Evolutionary conservation across 2,888 invertebrate genomes (phyloP).

Genomic region (Pyrgus malvae): DNA sequence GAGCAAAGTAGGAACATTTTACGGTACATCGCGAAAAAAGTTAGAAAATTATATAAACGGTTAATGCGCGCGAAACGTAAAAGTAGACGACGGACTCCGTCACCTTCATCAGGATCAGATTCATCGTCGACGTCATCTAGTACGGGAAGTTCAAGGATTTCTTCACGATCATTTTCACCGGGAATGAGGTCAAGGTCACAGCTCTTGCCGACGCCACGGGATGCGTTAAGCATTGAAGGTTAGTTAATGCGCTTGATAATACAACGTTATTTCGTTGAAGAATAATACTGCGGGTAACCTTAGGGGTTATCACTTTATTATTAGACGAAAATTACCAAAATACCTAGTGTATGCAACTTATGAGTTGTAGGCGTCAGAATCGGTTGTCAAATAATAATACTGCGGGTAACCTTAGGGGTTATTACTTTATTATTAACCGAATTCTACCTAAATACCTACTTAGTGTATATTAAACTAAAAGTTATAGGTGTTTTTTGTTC

Average conservation of each 20-base stretch:
- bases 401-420: slow-evolving; percentile 1
- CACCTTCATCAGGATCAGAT: background rate
- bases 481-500: background rate
- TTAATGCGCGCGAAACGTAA: slow-evolving; percentile 3
- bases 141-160: background rate
- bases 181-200: background rate
- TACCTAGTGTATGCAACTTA: background rate
- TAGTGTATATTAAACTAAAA: background rate
- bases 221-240: background rate
- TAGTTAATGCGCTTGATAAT: background rate
- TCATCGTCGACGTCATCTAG: background rate
- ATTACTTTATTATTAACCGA: slow-evolving; percentile 6
- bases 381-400: background rate
- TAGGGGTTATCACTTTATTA: slow-evolving; percentile 21
- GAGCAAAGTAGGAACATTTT: no score
- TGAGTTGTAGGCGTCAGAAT: background rate
- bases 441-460: background rate
- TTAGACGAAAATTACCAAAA: background rate
- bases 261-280: background rate
- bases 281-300: slow-evolving; percentile 19
- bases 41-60: background rate
- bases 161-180: background rate
- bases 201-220: background rate
- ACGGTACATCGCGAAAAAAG: slow-evolving; percentile 8
- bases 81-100: background rate